Base-by-base conservation (phyloP, 2,888 invertebrate species). In the Pardosa pseudoannulata region DNA sequence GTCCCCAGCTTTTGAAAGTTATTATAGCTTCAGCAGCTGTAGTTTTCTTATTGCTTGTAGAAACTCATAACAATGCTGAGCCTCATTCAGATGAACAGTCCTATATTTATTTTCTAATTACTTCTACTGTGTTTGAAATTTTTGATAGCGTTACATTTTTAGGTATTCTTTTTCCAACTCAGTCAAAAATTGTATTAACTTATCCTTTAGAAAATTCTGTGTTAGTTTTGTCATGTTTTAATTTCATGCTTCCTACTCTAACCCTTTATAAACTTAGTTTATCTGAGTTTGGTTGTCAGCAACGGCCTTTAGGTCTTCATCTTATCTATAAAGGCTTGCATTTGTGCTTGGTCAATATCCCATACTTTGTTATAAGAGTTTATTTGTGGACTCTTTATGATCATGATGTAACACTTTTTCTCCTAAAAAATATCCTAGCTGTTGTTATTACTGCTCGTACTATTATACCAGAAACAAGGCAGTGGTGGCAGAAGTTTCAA, bases 121-220 rank as follows among this genome's bases (percentile, higher is more conserved):
- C 92, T 29, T 92, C 92, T 39, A 92, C 93, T 16, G 92, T 93
- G 3, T 91, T 94, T 76, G 94, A 94, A 90, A 91, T 94, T 64
- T 91, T 94, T 41, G 94, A 94, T 90, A 92, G 93, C n/a, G 93
- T 93, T 28, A 92, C 92, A 72, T 92, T 93, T 88, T 90, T 93
- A 36, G 92, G 93, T 16, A 90, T 93, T 16, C 90, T 93, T 0
- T 92, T 93, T 89, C 90, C 91, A 27, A 90, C 90, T 29, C 90
- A 90, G 80, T 90, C 89, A 27, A 83, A 71, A 29, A 89, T 90
- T 7, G 73, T 89, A 0, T 80, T 89, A 71, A 89, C 89, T 64
- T 89, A 36, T 36, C 89, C 91, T 71, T 89, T 93, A 56, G 92
- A 92, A 85, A 91, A 92, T 88, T 89, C 91, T n/a, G 92, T 93